Conservation (phyloP, 2,888 invertebrate species). For the Diabrotica balteata region DNA sequence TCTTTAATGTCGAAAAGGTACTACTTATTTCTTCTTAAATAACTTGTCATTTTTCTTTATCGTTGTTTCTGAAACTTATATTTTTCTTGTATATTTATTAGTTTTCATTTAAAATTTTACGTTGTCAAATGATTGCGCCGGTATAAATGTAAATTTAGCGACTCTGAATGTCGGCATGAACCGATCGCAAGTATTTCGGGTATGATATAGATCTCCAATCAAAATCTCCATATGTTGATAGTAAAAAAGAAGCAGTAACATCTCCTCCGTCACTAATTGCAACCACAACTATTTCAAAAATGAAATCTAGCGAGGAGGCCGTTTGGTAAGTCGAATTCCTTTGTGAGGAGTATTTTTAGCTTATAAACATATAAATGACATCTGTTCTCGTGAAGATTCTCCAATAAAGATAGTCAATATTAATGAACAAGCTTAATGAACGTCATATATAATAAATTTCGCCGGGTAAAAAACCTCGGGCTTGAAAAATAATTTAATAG, state of each 20-base stretch:
- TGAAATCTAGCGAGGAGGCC: constrained; percentile 30
- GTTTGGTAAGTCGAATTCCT: constrained; percentile 35
- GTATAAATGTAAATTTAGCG: too few relatives aligned
- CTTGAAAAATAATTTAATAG: constrained; percentile 45
- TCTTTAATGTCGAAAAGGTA: too few relatives aligned
- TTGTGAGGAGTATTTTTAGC: constrained; percentile 41
- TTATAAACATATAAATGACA: constrained; percentile 40
- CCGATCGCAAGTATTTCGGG: too few relatives aligned
- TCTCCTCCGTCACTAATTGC: constrained; percentile 24
- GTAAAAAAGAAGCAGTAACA: constrained; percentile 15
- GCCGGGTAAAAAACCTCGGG: constrained; percentile 39
- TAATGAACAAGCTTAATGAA: constrained; percentile 44
- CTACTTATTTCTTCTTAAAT: too few relatives aligned
- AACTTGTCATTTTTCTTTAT: too few relatives aligned
- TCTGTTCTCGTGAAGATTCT: constrained; percentile 42
- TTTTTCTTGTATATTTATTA: too few relatives aligned
- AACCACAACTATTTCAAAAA: constrained; percentile 30
- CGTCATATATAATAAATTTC: constrained; percentile 44
- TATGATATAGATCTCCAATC: constrained; percentile 19
- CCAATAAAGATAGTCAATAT: constrained; percentile 45
- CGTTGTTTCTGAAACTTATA: too few relatives aligned
- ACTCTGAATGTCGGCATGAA: too few relatives aligned
- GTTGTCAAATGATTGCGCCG: too few relatives aligned
- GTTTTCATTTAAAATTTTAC: too few relatives aligned
- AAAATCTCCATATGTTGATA: constrained; percentile 25